Evolutionary conservation across 1,140 invertebrate genomes (phyloP).

Genomic region (Drosophila punjabiensis): DNA sequence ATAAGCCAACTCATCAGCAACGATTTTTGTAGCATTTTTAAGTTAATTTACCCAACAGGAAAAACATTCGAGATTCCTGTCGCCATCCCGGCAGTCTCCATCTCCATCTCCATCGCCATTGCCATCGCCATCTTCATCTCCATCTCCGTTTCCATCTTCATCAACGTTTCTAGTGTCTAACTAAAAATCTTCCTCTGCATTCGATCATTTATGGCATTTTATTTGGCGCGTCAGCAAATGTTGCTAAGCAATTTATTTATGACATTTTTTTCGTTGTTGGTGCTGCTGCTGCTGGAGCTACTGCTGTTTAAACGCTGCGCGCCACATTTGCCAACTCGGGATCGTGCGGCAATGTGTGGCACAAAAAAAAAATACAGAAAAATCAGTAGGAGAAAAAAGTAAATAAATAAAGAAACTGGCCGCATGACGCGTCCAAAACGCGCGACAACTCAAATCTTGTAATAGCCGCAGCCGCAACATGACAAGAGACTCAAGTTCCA

Average conservation of each 20-base stretch:
- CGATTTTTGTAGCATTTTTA: slow-evolving; percentile 85
- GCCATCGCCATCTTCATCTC: slow-evolving; percentile 19
- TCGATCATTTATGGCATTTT: slow-evolving; percentile 84
- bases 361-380: slow-evolving; percentile 31
- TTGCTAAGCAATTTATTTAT: slow-evolving; percentile 85
- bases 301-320: slow-evolving; percentile 54
- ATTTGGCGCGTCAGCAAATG: slow-evolving; percentile 85
- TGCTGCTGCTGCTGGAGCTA: slow-evolving; percentile 46
- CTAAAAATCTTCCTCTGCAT: slow-evolving; percentile 75
- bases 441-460: slow-evolving; percentile 73
- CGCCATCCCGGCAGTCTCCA: slow-evolving; percentile 14
- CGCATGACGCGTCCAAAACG: slow-evolving; percentile 79
- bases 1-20: slow-evolving; percentile 78
- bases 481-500: slow-evolving; percentile 78
- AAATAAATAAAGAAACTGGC: slow-evolving; percentile 67
- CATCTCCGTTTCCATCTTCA: slow-evolving; percentile 54
- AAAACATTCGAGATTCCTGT: slow-evolving; percentile 78
- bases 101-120: slow-evolving; percentile 12
- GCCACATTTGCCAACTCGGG: slow-evolving; percentile 66
- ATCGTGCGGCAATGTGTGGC: slow-evolving; percentile 80
- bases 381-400: slow-evolving; percentile 7
- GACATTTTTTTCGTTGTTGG: slow-evolving; percentile 77
- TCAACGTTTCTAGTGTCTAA: slow-evolving; percentile 49
- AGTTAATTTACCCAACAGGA: slow-evolving; percentile 84
- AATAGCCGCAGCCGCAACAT: slow-evolving; percentile 67